A percentile compares a stretch with the other conserved stretches of the same genome.
These are phyloP conservation scores for Metallyticus violacea DNA, from an alignment of 2,888 invertebrate genomes.

Conservation along the genomic window DNA sequence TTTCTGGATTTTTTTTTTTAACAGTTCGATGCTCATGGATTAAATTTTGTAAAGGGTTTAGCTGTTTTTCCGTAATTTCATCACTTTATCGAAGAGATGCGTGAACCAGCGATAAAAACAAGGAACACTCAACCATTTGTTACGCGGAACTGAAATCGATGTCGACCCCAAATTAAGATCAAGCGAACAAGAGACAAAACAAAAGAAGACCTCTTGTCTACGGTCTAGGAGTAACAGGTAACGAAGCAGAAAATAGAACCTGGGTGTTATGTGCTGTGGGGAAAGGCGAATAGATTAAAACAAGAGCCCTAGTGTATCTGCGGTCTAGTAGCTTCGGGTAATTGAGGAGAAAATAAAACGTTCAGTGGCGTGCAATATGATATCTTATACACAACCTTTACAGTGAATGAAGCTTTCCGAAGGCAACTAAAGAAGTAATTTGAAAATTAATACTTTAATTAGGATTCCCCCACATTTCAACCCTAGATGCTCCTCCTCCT, in stretches of 20 bases:
- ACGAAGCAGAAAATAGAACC: not conserved
- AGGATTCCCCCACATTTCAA: too few relatives aligned
- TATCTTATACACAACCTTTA: too few relatives aligned
- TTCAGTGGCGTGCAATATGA: not conserved
- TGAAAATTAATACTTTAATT: too few relatives aligned
- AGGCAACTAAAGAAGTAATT: too few relatives aligned
- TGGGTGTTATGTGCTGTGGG: not conserved
- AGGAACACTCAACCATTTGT: not conserved
- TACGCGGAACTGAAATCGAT: not conserved
- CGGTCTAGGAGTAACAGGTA: not conserved
- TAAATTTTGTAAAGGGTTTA: too few relatives aligned
- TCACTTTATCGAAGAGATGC: too few relatives aligned
- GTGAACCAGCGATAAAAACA: too few relatives aligned
- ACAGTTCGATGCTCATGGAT: too few relatives aligned
- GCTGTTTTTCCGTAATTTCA: too few relatives aligned
- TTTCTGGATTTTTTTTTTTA: too few relatives aligned
- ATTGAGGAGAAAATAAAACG: not conserved
- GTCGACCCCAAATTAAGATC: not conserved
- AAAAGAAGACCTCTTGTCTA: not conserved
- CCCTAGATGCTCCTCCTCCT: too few relatives aligned
- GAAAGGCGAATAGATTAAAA: not conserved
- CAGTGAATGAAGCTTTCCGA: too few relatives aligned
- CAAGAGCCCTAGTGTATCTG: not conserved
- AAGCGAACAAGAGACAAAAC: not conserved
- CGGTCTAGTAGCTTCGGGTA: not conserved